Conservation (phyloP, 2,797 vertebrate genomes). For the Pangasius djambal region DNA sequence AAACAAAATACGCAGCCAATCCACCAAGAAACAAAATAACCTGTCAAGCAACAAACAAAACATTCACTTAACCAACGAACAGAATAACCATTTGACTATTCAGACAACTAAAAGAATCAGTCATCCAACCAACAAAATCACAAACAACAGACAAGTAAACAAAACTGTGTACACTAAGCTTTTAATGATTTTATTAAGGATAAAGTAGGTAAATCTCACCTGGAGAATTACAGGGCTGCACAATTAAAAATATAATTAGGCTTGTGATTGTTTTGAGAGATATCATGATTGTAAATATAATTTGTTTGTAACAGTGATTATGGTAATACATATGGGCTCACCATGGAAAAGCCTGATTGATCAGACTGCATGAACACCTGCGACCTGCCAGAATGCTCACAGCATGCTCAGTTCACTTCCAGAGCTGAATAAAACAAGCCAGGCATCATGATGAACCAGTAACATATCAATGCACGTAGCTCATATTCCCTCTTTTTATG, state of each 20-base stretch:
- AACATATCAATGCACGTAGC: conserved; percentile 9
- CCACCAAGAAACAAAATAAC: neutral
- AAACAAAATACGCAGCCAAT: neutral
- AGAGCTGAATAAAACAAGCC: conserved; percentile 35
- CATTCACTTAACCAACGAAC: neutral
- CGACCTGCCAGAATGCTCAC: conserved; percentile 34
- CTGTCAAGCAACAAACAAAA: neutral
- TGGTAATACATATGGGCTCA: conserved; percentile 23
- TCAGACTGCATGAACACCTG: conserved; percentile 29
- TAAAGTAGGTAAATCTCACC: neutral
- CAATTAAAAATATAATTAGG: conserved; percentile 14
- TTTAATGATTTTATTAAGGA: neutral
- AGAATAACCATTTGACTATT: neutral
- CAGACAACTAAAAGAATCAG: neutral
- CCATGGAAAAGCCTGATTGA: conserved; percentile 30
- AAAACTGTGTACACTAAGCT: neutral
- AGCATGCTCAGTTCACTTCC: conserved; percentile 36
- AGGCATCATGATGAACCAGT: conserved; percentile 10
- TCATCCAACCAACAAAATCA: neutral
- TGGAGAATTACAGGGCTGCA: neutral
- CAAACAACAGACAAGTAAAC: neutral
- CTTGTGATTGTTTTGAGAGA: conserved; percentile 1
- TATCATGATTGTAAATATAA: conserved; percentile 5
- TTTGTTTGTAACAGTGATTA: conserved; percentile 30
- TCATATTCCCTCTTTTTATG: neutral